phyloP scores from a whole-genome alignment of 2,888 invertebrate species.

The Acheta domesticus region DNA sequence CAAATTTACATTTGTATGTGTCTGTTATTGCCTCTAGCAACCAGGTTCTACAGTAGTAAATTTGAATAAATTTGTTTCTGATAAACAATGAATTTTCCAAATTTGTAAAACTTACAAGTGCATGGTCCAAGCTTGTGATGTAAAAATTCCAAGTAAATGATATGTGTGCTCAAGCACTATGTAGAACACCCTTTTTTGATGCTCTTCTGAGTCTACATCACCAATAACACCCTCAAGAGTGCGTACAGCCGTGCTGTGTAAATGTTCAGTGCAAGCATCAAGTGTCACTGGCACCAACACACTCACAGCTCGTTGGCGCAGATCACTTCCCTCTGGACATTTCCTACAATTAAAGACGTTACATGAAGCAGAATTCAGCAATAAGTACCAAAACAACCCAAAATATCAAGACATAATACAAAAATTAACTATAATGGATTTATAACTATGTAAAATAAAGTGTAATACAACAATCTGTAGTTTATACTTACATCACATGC shows the following conservation, averaged over 20 bases:
- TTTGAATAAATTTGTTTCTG: neutral
- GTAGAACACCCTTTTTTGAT: constrained; percentile 61
- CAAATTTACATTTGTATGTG: too few relatives aligned
- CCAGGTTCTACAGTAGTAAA: too few relatives aligned
- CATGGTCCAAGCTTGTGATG: constrained; percentile 31
- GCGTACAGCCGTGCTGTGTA: constrained; percentile 55
- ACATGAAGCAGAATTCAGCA: too few relatives aligned
- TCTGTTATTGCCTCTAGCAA: too few relatives aligned
- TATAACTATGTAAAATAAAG: too few relatives aligned
- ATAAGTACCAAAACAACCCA: too few relatives aligned
- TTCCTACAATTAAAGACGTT: constrained; percentile 43
- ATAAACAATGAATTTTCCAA: neutral
- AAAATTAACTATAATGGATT: too few relatives aligned
- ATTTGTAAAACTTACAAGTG: constrained; percentile 25
- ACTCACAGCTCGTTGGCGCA: constrained; percentile 62
- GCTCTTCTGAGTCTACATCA: constrained; percentile 61
- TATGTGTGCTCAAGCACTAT: constrained; percentile 66
- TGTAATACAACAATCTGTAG: neutral
- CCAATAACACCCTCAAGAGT: constrained; percentile 62
- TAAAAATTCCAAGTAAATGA: constrained; percentile 52
- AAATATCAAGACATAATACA: too few relatives aligned
- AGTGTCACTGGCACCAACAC: constrained; percentile 72
- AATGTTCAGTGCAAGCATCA: constrained; percentile 71
- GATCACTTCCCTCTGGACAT: constrained; percentile 60
- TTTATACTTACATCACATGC: constrained; percentile 51